Percentiles rank a stretch among this genome's conserved stretches.
Conservation (phyloP, 2,113 vertebrate species). For the Maccullochella peelii region DNA sequence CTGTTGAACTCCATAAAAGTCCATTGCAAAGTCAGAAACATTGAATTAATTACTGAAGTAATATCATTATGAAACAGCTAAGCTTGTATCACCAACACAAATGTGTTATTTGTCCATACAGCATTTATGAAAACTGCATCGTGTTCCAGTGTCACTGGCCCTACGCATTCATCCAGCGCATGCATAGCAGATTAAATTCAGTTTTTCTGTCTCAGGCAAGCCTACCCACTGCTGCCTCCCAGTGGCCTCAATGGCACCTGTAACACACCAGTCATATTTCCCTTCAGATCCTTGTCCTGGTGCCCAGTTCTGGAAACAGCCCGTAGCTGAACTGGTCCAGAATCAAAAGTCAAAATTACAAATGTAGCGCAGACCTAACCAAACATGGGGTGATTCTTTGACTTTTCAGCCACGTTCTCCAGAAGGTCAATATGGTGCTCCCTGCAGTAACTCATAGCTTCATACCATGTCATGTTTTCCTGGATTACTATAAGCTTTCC, state of each 20-base stretch:
- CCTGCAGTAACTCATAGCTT: slow-evolving; percentile 78
- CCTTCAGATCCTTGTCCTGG: slow-evolving; percentile 58
- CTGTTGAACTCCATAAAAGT: neutral
- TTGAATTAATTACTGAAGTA: neutral
- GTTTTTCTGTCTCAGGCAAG: slow-evolving; percentile 62
- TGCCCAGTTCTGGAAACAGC: slow-evolving; percentile 79
- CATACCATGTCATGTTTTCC: slow-evolving; percentile 77
- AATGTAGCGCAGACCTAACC: slow-evolving; percentile 77
- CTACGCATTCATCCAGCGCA: slow-evolving; percentile 38
- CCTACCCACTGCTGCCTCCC: slow-evolving; percentile 79
- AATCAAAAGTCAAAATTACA: slow-evolving; percentile 79
- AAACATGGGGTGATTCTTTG: slow-evolving; percentile 63
- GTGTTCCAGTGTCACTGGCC: neutral
- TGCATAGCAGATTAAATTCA: slow-evolving; percentile 77
- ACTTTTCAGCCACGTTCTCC: slow-evolving; percentile 41
- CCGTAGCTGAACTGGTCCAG: slow-evolving; percentile 62
- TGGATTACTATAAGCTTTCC: slow-evolving; percentile 69
- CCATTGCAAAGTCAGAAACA: neutral
- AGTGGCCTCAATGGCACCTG: slow-evolving; percentile 76
- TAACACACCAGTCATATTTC: slow-evolving; percentile 54
- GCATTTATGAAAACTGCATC: neutral
- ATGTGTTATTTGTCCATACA: neutral
- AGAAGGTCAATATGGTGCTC: slow-evolving; percentile 73
- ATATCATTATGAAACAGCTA: neutral
- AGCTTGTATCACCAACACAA: neutral